Evolutionary conservation across 2,797 vertebrate genomes (phyloP), one percentile per base, ranked within the genome.

Genomic region (Chelonia mydas): DNA sequence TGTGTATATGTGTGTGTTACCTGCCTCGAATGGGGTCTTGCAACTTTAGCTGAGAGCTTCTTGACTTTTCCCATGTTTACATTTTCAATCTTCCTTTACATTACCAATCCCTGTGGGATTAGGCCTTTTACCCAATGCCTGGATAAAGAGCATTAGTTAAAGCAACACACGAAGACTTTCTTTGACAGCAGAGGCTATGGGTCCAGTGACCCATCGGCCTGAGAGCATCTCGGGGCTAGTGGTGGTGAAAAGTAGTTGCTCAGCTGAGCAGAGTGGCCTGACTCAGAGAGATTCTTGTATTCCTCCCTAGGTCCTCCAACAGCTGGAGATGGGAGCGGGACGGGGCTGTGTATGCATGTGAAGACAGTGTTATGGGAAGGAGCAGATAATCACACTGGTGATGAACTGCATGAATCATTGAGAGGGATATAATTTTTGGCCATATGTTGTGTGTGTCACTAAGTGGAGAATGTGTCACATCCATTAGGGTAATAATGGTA

Each of bases 331-430:
- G 5, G 91, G 41, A 87, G 12, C 17, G 2, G 28, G 33, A 0
- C 0, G 16, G 57, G 17, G 47, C 81, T 50, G 77, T 50, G 51
- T n/a, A 87, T 61, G 10, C 27, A 80, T 31, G 47, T 49, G 83
- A 76, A 92, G 90, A 11, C 23, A 8, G 0, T 0, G 81, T 84
- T 92, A 55, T 51, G 85, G 83, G 53, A 78, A 86, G 88, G 49
- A 92, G 81, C 81, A 88, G 94, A 86, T 85, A 90, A 82, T 95
- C 3, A 0, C 2, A 1, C 91, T 23, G 80, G 87, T 83, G 88
- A 95, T 89, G 95, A 97, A 94, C 93, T 81, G 84, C 90, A 91
- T 95, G 94, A 96, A 96, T 96, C 90, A 92, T 93, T 91, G 68
- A 94, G 92, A 94, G 84, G 94, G 92, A 92, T 50, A 87, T 92